Base-by-base conservation (phyloP, 2,888 invertebrate species). In the Branchinecta sandiegonensis region DNA sequence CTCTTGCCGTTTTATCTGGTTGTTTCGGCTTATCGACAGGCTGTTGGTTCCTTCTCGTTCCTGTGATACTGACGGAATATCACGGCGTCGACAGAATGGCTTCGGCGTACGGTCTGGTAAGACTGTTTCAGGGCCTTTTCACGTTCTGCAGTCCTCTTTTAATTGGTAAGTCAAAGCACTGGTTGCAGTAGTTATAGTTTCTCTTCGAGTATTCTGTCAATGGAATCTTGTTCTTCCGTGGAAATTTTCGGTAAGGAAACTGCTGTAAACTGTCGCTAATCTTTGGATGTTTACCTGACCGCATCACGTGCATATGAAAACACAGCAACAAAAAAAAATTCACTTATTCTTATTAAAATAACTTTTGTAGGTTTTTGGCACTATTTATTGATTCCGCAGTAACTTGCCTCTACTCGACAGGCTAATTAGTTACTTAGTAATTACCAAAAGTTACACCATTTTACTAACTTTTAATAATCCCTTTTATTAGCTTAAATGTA, bases 41-140 rank as follows among this genome's bases (percentile, higher is more conserved):
- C 46, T 85, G 86, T 75, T 88, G 87, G 87, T 88, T 87, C 76
- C 83, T 88, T 4, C 76, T 88, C 68, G 86, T 88, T 70, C 88
- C 88, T 0, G 86, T 88, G 2, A 78, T 88, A 14, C 79, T 88
- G 63, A 87, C 87, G 0, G 86, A 87, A 75, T 81, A 87, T n/a
- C 87, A 87, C 75, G 88, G 88, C 3, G 86, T 85, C 0, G 86
- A 86, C 65, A 83, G 86, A 69, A 86, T 88, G 72, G 87, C 87
- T 13, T 86, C 87, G 6, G 86, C 86, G 8, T 88, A 88, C 74
- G 88, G 88, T 0, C 80, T 88, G 48, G 86, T 87, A 23, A 79
- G 88, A 14, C 85, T 88, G 84, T 87, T 87, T 76, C 87, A 88
- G 79, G 87, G 87, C 72, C 77, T 87, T 37, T 86, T 86, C 0